Base-by-base conservation (phyloP, 2,113 vertebrate species). In the Tupaia chinensis region DNA sequence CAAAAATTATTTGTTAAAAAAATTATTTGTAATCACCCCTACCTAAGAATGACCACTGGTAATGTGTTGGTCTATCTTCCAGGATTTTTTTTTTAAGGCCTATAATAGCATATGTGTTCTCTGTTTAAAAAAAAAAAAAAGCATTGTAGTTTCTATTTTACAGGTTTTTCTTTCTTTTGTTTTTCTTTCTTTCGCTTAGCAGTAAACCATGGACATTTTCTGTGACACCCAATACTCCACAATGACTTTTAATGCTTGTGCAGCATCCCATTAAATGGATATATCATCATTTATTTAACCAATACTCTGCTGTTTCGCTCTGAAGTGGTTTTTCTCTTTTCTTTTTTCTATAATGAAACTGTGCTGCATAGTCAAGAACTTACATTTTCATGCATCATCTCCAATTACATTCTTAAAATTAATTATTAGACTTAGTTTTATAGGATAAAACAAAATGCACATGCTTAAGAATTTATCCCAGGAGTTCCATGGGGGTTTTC, bases 231-330 rank as follows among this genome's bases (percentile, higher is more conserved):
- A 19, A 70, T 54, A n/a, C 58, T 63, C 25, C 77, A 82, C n/a
- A 73, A 23, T 82, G 34, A 83, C 79, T 68, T 74, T 87, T 79
- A 84, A 56, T 74, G 72, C 70, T 63, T 94, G 61, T 83, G 56
- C 32, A 61, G 61, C 61, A 89, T 78, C 54, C 20, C 44, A 25
- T 56, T 79, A 22, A n/a, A 56, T 32, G 56, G 34, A 27, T 66
- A 29, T 68, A 73, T 78, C 76, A 80, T 81, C 20, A 92, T 87
- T 93, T 94, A 79, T 74, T 95, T 95, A 95, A 70, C 53, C 44
- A 58, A 11, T 92, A 84, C 8, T 83, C 44, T 89, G 89, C 54
- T 91, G 22, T 54, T 91, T 97, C 61, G 13, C 68, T 72, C 94
- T 93, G 91, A 93, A 63, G 56, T 83, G 20, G 44, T 65, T 94